A percentile compares a stretch with the other conserved stretches of the same genome.
These are phyloP conservation scores for Drosophila busckii DNA, from an alignment of 1,140 invertebrate genomes.

Conservation along the genomic window DNA sequence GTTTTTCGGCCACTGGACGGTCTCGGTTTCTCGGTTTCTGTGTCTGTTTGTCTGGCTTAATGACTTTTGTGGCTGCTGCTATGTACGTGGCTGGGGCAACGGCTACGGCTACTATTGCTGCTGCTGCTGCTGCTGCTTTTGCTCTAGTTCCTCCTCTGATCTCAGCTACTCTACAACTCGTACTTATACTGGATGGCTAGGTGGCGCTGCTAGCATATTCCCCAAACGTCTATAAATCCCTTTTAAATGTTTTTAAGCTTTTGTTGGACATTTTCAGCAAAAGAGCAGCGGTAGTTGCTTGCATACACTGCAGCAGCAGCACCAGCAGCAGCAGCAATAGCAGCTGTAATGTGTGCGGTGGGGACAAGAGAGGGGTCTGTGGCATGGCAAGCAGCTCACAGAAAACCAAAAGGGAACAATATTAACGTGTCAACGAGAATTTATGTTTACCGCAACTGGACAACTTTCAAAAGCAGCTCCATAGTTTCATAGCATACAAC, in stretches of 20 bases:
- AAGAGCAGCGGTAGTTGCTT: slow-evolving; percentile 18
- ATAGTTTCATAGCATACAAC: slow-evolving; percentile 52
- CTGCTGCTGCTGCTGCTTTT: not conserved
- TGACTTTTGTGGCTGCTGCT: slow-evolving; percentile 54
- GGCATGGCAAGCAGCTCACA: not conserved
- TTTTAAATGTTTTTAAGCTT: slow-evolving; percentile 78
- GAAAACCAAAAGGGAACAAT: slow-evolving; percentile 73
- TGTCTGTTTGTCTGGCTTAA: slow-evolving; percentile 37
- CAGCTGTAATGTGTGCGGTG: slow-evolving; percentile 14
- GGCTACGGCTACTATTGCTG: not conserved
- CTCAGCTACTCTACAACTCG: no score
- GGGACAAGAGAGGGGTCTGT: not conserved
- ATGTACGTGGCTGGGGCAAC: slow-evolving; percentile 9
- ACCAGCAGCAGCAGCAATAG: slow-evolving; percentile 20
- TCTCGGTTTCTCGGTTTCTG: not conserved
- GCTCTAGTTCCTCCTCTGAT: not conserved
- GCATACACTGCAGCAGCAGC: slow-evolving; percentile 16
- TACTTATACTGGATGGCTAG: slow-evolving; percentile 22
- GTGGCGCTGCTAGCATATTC: slow-evolving; percentile 59
- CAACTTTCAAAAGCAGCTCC: slow-evolving; percentile 74
- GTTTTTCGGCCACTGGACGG: slow-evolving; percentile 52
- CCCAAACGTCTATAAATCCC: slow-evolving; percentile 77
- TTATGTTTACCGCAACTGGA: slow-evolving; percentile 77
- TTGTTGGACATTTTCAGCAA: slow-evolving; percentile 73
- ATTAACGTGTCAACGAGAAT: slow-evolving; percentile 77